These are phyloP conservation scores for Manduca sexta DNA, from an alignment of 1,140 invertebrate species.

Conservation along the genomic window DNA sequence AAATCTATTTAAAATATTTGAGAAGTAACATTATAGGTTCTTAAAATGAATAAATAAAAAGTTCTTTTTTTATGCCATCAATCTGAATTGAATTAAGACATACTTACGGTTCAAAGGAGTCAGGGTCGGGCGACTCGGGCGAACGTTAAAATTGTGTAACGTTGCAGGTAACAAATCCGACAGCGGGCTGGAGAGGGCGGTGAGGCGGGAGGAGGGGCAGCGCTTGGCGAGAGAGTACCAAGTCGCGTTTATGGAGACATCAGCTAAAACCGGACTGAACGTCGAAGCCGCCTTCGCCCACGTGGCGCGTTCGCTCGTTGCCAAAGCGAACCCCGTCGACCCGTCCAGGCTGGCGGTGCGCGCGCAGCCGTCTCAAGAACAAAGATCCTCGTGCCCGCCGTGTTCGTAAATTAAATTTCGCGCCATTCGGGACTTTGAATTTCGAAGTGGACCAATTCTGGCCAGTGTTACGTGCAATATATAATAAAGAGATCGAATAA, in stretches of 20 bases:
- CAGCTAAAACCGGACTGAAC: constrained; percentile 89
- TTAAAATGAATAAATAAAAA: no score
- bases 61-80: no score
- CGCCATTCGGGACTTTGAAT: constrained; percentile 2
- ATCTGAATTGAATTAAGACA: no score
- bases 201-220: constrained; percentile 87
- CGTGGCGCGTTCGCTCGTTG: constrained; percentile 78
- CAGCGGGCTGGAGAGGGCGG: constrained; percentile 80
- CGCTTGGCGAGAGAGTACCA: constrained; percentile 86
- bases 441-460: constrained; percentile 22
- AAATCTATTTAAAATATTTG: no score
- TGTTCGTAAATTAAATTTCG: constrained; percentile 43
- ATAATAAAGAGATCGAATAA: not conserved
- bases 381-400: constrained; percentile 57
- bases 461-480: not conserved
- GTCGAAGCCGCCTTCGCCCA: constrained; percentile 88
- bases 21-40: no score
- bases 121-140: not conserved
- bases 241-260: constrained; percentile 91
- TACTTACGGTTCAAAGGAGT: not conserved
- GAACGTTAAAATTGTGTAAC: constrained; percentile 4
- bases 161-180: constrained; percentile 88
- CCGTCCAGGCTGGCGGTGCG: constrained; percentile 54
- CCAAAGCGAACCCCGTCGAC: constrained; percentile 59
- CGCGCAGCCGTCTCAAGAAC: constrained; percentile 57